Conservation (phyloP, 2,113 vertebrate genomes). For the Accipiter virgatus region DNA sequence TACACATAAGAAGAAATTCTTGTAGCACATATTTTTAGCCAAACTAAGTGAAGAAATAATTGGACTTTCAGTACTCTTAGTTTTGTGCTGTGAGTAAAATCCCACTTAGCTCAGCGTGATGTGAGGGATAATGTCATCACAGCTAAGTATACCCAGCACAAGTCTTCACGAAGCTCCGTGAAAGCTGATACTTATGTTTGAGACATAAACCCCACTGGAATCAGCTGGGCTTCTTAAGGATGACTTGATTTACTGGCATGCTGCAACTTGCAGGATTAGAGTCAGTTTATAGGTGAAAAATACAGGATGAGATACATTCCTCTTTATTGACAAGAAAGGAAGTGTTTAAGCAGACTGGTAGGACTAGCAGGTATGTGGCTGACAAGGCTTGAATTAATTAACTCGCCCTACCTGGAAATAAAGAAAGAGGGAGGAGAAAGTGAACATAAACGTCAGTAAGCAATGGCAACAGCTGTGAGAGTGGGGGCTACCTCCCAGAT, state of each 20-base stretch:
- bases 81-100: neutral
- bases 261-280: neutral
- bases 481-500: neutral
- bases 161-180: neutral
- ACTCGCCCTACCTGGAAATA: neutral
- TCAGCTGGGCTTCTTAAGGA: neutral
- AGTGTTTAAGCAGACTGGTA: neutral
- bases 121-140: neutral
- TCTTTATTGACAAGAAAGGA: neutral
- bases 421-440: neutral
- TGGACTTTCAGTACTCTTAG: neutral
- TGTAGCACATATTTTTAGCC: neutral
- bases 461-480: neutral
- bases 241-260: neutral
- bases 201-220: neutral
- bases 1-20: neutral
- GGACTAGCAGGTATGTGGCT: neutral
- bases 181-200: neutral
- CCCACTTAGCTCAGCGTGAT: neutral
- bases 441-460: neutral
- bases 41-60: neutral
- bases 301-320: neutral
- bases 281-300: neutral
- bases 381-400: neutral
- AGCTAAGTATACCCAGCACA: neutral